These are phyloP conservation scores for Raja brachyura DNA, from an alignment of 2,113 vertebrate genomes.

Conservation along the genomic window DNA sequence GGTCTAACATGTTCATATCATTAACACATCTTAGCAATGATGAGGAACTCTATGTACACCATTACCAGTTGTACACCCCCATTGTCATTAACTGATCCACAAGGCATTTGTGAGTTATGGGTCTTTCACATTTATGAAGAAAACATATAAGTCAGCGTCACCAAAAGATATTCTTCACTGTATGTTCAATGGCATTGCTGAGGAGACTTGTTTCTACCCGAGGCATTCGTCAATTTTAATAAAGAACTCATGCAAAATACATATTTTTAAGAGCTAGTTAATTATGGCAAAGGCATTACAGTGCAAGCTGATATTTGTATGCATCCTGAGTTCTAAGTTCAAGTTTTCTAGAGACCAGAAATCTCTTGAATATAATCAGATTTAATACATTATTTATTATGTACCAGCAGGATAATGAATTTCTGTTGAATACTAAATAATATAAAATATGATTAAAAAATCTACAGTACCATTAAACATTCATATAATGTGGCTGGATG, in stretches of 20 bases:
- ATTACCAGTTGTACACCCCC: neutral
- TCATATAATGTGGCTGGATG: neutral
- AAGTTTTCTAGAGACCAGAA: neutral
- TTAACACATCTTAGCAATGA: neutral
- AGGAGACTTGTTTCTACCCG: neutral
- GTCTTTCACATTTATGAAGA: neutral
- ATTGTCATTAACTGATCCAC: neutral
- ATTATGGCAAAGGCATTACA: neutral
- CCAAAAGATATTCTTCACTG: neutral
- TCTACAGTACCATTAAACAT: neutral
- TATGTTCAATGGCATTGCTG: neutral
- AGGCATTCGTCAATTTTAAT: conserved; percentile 27
- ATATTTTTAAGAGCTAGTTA: neutral
- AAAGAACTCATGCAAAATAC: conserved; percentile 25
- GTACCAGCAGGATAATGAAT: neutral
- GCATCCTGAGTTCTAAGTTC: neutral
- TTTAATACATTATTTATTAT: neutral
- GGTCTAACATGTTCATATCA: neutral
- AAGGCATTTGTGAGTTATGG: neutral
- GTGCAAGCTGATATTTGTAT: neutral
- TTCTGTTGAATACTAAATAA: neutral
- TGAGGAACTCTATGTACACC: neutral
- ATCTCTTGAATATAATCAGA: neutral
- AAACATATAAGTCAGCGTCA: neutral
- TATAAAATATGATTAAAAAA: neutral